Conservation (phyloP, 2,888 invertebrate species). For the Sminthurinus aureus region DNA sequence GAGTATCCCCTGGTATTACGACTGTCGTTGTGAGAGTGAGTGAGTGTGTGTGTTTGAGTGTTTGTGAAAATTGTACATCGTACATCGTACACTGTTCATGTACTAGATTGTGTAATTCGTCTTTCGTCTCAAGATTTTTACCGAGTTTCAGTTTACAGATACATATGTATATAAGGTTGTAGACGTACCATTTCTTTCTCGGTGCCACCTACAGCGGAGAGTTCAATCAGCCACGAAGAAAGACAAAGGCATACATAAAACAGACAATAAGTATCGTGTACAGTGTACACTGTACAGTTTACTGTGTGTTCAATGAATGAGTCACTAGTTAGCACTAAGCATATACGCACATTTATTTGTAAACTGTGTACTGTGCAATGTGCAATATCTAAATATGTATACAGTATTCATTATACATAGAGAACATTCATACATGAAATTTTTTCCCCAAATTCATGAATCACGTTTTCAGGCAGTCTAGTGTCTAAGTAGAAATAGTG, state of each 20-base stretch:
- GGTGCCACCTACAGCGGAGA: constrained; percentile 24
- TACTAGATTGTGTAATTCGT: neutral
- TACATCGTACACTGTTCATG: too few relatives aligned
- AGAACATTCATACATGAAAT: too few relatives aligned
- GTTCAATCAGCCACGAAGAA: constrained; percentile 13
- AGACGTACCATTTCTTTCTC: constrained; percentile 2
- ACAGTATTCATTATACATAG: too few relatives aligned
- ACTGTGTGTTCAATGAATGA: too few relatives aligned
- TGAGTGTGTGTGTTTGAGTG: too few relatives aligned
- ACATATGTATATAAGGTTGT: neutral
- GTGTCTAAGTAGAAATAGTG: constrained; percentile 8
- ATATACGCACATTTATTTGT: too few relatives aligned
- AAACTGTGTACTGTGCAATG: too few relatives aligned
- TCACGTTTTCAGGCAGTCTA: constrained; percentile 13
- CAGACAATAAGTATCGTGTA: too few relatives aligned
- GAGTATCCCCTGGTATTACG: neutral
- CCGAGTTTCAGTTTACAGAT: constrained; percentile 6
- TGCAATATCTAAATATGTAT: too few relatives aligned
- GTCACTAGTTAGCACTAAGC: too few relatives aligned
- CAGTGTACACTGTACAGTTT: too few relatives aligned
- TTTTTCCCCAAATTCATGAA: constrained; percentile 17
- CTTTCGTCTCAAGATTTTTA: constrained; percentile 24
- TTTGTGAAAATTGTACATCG: too few relatives aligned
- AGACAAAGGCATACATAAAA: constrained; percentile 15
- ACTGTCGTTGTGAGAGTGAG: neutral